These are phyloP conservation scores for Plecotus auritus DNA, from an alignment of 2,113 vertebrate genomes.

Conservation along the genomic window DNA sequence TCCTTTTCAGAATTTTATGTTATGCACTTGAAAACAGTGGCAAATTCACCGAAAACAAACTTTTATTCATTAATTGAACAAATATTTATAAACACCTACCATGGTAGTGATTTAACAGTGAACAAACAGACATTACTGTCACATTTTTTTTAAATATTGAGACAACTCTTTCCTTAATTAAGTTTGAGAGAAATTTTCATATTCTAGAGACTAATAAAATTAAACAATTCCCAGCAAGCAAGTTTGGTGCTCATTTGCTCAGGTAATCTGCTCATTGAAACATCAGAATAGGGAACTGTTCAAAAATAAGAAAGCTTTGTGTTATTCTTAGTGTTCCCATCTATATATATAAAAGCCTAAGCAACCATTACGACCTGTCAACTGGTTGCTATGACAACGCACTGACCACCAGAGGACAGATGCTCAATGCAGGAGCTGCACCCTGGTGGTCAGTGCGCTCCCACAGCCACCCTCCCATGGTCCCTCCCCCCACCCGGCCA, in stretches of 20 bases:
- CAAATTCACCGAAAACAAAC: neutral
- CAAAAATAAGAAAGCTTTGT: neutral
- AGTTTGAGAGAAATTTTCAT: neutral
- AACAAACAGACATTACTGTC: neutral
- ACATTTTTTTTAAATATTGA: neutral
- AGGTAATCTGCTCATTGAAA: neutral
- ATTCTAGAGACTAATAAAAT: neutral
- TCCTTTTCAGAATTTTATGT: neutral
- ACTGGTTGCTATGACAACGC: too few relatives aligned
- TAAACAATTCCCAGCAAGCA: constrained; percentile 10
- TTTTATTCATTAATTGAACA: neutral
- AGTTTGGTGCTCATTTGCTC: neutral
- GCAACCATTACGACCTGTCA: too few relatives aligned
- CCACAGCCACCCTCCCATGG: too few relatives aligned
- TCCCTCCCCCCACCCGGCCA: too few relatives aligned
- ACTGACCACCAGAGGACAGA: too few relatives aligned
- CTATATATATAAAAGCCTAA: neutral
- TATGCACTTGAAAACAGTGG: neutral
- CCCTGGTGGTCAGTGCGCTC: too few relatives aligned
- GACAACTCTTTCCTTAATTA: neutral
- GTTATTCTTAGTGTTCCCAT: neutral
- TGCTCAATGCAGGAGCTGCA: too few relatives aligned
- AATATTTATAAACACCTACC: neutral
- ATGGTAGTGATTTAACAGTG: neutral
- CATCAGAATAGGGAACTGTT: neutral